A percentile compares a stretch with the other conserved stretches of the same genome.
Evolutionary conservation across 2,113 vertebrate species (phyloP).

Genomic region (Brienomyrus brachyistius): DNA sequence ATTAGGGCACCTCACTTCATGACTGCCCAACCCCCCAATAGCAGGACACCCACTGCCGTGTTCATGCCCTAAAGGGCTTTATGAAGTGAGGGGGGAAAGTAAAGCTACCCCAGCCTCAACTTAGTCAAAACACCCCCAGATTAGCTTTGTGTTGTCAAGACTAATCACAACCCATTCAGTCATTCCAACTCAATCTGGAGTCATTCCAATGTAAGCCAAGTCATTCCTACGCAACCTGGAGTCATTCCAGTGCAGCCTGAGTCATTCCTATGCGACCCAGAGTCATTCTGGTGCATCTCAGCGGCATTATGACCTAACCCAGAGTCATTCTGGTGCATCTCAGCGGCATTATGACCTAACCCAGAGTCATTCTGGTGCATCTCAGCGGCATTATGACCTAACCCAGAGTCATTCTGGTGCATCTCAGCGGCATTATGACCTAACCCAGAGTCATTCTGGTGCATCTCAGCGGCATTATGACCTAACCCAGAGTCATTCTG

Average conservation of each 20-base stretch:
- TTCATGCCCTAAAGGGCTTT: not conserved
- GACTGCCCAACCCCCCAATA: not conserved
- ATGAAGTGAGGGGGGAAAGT: not conserved
- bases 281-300: not conserved
- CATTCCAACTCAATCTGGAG: not conserved
- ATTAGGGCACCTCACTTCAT: not conserved
- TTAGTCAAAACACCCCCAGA: not conserved
- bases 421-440: too few species aligned
- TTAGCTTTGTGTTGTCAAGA: slow-evolving; percentile 20
- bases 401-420: not conserved
- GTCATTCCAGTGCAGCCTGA: not conserved
- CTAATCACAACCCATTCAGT: slow-evolving; percentile 2
- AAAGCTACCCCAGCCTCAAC: not conserved
- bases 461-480: too few species aligned
- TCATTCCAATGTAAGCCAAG: not conserved
- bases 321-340: not conserved
- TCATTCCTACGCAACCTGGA: not conserved
- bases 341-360: not conserved
- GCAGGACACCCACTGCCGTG: not conserved
- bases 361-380: not conserved
- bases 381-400: too few species aligned
- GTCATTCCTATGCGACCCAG: not conserved
- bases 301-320: too few species aligned
- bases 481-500: too few species aligned
- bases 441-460: not conserved